Conservation (phyloP, 2,113 vertebrate genomes). For the Manacus vitellinus region DNA sequence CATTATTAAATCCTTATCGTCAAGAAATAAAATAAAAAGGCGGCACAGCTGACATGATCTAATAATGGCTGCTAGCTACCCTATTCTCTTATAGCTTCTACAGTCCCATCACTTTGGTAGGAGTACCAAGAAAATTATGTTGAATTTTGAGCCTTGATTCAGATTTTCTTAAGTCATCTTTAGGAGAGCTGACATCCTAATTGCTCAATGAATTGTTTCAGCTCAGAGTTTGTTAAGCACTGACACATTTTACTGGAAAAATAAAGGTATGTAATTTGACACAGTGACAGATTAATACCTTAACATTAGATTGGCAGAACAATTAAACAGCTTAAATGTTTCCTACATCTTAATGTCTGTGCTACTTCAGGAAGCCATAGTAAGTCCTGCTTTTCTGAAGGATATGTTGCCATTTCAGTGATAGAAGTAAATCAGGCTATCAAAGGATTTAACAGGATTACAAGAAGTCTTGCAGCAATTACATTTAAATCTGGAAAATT, state of each 20-base stretch:
- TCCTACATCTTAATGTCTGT: slow-evolving; percentile 69
- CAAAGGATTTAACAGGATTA: slow-evolving; percentile 72
- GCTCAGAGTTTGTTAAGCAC: slow-evolving; percentile 68
- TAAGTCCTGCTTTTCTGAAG: slow-evolving; percentile 54
- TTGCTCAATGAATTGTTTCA: slow-evolving; percentile 69
- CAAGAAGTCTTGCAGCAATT: slow-evolving; percentile 62
- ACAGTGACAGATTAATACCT: slow-evolving; percentile 74
- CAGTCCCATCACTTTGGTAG: slow-evolving; percentile 46
- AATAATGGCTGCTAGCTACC: slow-evolving; percentile 10
- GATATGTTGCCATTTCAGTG: slow-evolving; percentile 51
- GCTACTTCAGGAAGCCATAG: slow-evolving; percentile 65
- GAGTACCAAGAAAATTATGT: slow-evolving; percentile 63
- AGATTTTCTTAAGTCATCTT: slow-evolving; percentile 66
- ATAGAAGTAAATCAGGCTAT: slow-evolving; percentile 72
- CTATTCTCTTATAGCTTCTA: slow-evolving; percentile 2
- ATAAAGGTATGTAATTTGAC: slow-evolving; percentile 72
- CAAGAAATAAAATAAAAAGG: slow-evolving; percentile 14
- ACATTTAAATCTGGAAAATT: slow-evolving; percentile 71
- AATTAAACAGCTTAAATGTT: slow-evolving; percentile 73
- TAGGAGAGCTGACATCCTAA: slow-evolving; percentile 69
- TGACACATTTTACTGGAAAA: slow-evolving; percentile 67
- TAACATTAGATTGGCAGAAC: slow-evolving; percentile 66
- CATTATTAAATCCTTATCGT: neutral
- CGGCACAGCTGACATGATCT: neutral
- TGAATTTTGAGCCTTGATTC: slow-evolving; percentile 62